phyloP scores from a whole-genome alignment of 2,797 vertebrate species.

The Notolabrus celidotus region DNA sequence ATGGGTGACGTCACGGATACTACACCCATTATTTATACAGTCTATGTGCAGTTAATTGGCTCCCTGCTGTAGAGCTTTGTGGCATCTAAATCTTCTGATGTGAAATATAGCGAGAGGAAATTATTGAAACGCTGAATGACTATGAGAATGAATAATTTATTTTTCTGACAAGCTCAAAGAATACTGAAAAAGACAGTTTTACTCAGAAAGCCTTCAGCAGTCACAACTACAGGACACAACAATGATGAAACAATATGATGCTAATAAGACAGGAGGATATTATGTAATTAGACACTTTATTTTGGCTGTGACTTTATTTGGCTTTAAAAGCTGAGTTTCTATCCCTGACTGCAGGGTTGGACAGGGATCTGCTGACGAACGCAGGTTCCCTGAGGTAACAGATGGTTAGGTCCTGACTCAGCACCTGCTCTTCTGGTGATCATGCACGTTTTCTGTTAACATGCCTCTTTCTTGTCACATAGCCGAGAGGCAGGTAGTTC shows the following conservation, averaged over 20 bases:
- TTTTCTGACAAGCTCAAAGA: no score
- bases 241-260: slow-evolving; percentile 24
- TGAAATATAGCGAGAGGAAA: no score
- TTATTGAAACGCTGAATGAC: no score
- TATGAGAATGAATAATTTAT: no score
- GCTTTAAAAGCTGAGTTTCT: slow-evolving; percentile 48
- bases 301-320: slow-evolving; percentile 42
- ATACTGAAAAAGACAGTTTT: background rate
- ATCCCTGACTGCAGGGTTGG: slow-evolving; percentile 59
- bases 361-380: slow-evolving; percentile 70
- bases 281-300: slow-evolving; percentile 42
- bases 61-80: no score
- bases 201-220: slow-evolving; percentile 14
- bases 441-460: slow-evolving; percentile 28
- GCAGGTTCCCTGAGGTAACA: slow-evolving; percentile 71
- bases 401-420: slow-evolving; percentile 79
- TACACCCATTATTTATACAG: no score
- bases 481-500: slow-evolving; percentile 1
- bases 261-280: slow-evolving; percentile 34
- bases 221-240: slow-evolving; percentile 7
- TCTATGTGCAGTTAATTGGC: no score
- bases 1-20: no score
- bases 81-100: no score
- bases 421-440: slow-evolving; percentile 55
- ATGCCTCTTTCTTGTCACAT: slow-evolving; percentile 21